Evolutionary conservation across 92 coral and sea anemone species (phyloP).

Genomic region (Actinostola sp.): DNA sequence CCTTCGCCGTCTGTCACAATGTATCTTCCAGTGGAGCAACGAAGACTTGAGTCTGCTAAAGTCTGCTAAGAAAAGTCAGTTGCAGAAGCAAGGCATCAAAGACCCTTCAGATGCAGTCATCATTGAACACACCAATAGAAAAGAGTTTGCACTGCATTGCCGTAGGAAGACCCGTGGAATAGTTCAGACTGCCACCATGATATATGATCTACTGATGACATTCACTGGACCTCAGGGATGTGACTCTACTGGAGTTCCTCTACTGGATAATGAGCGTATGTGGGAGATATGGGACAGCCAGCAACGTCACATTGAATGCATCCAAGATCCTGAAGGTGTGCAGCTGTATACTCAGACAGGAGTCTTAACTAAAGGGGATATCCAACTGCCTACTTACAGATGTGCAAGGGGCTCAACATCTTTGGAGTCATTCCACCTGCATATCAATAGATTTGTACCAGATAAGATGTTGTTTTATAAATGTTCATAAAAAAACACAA

Average conservation of each 20-base stretch:
- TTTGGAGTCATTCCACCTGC: conserved; percentile 68
- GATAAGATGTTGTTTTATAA: not conserved
- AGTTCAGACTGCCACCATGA: not conserved
- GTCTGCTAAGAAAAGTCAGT: conserved; percentile 21
- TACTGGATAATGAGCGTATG: conserved; percentile 37
- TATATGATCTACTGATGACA: conserved; percentile 37
- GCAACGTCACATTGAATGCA: conserved; percentile 46
- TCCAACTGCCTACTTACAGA: conserved; percentile 39
- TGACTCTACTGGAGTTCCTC: conserved; percentile 60
- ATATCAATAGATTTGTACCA: conserved; percentile 47
- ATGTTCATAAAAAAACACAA: not conserved
- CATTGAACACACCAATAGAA: conserved; percentile 20
- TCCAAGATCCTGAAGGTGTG: conserved; percentile 69
- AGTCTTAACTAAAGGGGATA: conserved; percentile 17
- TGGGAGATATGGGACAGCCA: conserved; percentile 63
- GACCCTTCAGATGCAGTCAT: conserved; percentile 43
- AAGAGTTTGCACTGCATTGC: conserved; percentile 58
- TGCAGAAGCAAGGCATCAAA: not conserved
- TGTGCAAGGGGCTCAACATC: conserved; percentile 68
- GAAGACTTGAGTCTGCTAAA: conserved; percentile 49
- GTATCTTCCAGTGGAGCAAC: conserved; percentile 58
- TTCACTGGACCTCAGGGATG: conserved; percentile 51
- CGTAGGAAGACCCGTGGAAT: conserved; percentile 51
- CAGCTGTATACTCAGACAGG: conserved; percentile 58
- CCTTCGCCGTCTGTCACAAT: conserved; percentile 48